Percentiles rank a stretch among this genome's conserved stretches.
phyloP scores from a whole-genome alignment of 2,113 vertebrate species.

The Xiphorhynchus elegans region DNA sequence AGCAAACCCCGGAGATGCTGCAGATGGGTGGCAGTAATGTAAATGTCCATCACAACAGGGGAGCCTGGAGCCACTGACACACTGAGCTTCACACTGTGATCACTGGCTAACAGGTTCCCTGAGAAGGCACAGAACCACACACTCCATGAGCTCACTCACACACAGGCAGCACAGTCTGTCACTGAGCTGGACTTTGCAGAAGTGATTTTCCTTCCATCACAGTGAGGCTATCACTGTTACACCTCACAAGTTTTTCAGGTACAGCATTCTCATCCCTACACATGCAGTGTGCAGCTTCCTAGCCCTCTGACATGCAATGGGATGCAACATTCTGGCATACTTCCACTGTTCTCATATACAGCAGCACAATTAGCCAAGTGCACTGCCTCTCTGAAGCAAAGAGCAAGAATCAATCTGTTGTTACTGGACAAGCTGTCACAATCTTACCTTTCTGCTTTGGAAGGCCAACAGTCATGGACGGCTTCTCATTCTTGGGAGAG shows the following conservation, averaged over 20 bases:
- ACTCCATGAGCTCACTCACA: background rate
- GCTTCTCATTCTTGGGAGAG: constrained; percentile 44
- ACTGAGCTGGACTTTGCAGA: background rate
- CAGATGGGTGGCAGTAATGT: constrained; percentile 72
- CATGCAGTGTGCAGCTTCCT: background rate
- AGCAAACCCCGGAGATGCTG: constrained; percentile 79
- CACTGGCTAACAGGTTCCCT: constrained; percentile 27
- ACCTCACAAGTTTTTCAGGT: background rate
- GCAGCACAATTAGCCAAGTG: background rate
- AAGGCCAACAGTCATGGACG: background rate
- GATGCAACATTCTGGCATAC: background rate
- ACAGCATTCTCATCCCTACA: background rate
- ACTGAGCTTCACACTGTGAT: constrained; percentile 73
- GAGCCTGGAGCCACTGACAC: constrained; percentile 41
- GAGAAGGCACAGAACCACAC: background rate
- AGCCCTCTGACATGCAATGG: background rate
- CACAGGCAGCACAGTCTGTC: background rate
- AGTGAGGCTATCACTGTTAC: background rate
- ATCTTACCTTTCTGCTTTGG: constrained; percentile 37
- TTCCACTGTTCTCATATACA: background rate
- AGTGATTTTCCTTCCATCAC: background rate
- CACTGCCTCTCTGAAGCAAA: background rate
- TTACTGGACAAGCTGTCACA: background rate
- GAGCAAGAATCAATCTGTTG: background rate
- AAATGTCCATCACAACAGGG: constrained; percentile 67